Evolutionary conservation across 2,113 vertebrate genomes (phyloP), one percentile per base, ranked within the genome.

Genomic region (Tonatia bakeri): DNA sequence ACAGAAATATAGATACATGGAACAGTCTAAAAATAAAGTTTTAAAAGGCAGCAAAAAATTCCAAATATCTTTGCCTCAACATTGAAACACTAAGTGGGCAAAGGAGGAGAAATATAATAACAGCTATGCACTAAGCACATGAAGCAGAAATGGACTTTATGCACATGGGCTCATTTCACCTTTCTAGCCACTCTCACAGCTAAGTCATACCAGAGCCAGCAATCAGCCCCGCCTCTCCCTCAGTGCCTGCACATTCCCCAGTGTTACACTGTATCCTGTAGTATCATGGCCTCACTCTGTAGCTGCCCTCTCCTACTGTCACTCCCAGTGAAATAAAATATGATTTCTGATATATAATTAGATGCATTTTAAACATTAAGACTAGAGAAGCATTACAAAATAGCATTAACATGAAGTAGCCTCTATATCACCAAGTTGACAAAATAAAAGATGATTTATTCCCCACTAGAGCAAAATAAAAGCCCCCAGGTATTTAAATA

Each of bases 261-360:
- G 11, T 81, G 72, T n/a, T 16, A 10, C 4, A 67, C 12, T 31
- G 5, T 5, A 0, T 56, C 31, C 3, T n/a, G 2, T 4, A n/a
- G 40, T 20, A 56, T 5, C 4, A 11, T 22, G 10, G 10, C 1
- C 24, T 67, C 10, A 11, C n/a, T 47, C 82, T 56, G 16, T 8
- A 54, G 36, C 36, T 7, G 14, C 31, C 8, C 5, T 77, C 8
- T 3, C 36, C 7, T 22, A 4, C 2, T 22, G 3, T 59, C n/a
- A 10, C 15, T 7, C 20, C 33, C 22, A 33, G 7, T 31, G 26
- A 54, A 69, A 67, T n/a, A 15, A 36, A 86, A 67, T 8, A 12
- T 38, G 12, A 28, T 26, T n/a, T 7, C 38, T 4, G 11, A 14
- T 40, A 19, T 24, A n/a, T 67, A 54, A 77, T 65, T 13, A 38